Conservation (phyloP, 1,140 invertebrate genomes). For the Scaptomyza hsui region DNA sequence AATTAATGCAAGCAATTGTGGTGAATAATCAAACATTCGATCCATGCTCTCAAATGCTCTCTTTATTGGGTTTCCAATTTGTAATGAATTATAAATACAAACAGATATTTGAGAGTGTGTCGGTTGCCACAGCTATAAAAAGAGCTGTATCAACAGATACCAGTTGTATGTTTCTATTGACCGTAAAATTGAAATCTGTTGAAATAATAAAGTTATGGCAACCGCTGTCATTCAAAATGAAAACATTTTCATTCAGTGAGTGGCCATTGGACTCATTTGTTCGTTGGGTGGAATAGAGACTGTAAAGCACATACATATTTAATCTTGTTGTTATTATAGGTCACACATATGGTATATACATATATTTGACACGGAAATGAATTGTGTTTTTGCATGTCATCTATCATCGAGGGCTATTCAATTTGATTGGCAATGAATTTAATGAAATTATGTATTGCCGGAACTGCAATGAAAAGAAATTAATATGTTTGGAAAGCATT, state of each 20-base stretch:
- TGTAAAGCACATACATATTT: slow-evolving; percentile 53
- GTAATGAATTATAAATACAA: slow-evolving; percentile 27
- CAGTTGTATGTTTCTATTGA: not conserved
- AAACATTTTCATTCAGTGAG: not conserved
- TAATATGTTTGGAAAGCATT: slow-evolving; percentile 18
- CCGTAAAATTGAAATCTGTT: slow-evolving; percentile 8
- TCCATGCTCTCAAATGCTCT: slow-evolving; percentile 19
- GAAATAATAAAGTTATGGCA: not conserved
- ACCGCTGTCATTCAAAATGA: not conserved
- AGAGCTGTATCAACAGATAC: not conserved
- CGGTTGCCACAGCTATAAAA: not conserved
- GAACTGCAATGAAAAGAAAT: slow-evolving; percentile 15
- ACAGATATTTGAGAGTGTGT: not conserved
- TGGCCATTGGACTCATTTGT: not conserved
- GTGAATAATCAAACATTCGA: slow-evolving; percentile 49
- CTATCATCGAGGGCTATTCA: slow-evolving; percentile 13
- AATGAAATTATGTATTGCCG: slow-evolving; percentile 2
- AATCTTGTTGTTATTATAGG: slow-evolving; percentile 29
- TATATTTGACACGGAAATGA: slow-evolving; percentile 4
- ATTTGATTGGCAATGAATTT: slow-evolving; percentile 14
- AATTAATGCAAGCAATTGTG: slow-evolving; percentile 51
- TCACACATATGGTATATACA: not conserved
- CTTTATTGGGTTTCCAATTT: slow-evolving; percentile 34
- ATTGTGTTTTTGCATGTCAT: slow-evolving; percentile 25
- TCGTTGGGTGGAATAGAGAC: not conserved